Evolutionary conservation across 2,888 invertebrate species (phyloP).

Genomic region (Tetragonula carbonaria): DNA sequence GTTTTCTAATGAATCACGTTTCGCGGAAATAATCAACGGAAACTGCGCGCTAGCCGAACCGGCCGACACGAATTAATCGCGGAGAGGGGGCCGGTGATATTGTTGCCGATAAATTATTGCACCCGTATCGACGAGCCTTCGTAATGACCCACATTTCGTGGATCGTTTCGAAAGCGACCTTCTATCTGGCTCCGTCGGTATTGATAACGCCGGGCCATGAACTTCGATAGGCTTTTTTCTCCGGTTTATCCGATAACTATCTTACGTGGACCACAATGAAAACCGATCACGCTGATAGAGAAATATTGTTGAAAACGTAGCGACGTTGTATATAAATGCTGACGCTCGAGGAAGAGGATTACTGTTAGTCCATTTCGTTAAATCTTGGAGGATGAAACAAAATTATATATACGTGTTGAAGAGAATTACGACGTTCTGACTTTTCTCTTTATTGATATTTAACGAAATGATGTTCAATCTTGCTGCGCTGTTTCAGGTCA

Average conservation of each 20-base stretch:
- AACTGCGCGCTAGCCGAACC: slow-evolving; percentile 28
- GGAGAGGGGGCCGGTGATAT: slow-evolving; percentile 54
- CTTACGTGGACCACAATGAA: slow-evolving; percentile 33
- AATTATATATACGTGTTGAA: neutral
- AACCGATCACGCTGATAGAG: slow-evolving; percentile 30
- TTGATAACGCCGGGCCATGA: slow-evolving; percentile 36
- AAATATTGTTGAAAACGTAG: slow-evolving; percentile 12
- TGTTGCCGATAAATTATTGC: slow-evolving; percentile 69
- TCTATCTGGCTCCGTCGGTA: slow-evolving; percentile 1
- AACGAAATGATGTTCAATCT: no score
- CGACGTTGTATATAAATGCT: neutral
- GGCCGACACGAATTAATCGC: slow-evolving; percentile 63
- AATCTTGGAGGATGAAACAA: neutral
- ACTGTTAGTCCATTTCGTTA: neutral
- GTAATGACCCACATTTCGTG: slow-evolving; percentile 62
- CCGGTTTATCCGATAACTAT: slow-evolving; percentile 44
- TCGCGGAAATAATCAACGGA: slow-evolving; percentile 61
- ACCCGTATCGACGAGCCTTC: slow-evolving; percentile 58
- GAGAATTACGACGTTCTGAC: neutral
- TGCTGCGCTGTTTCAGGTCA: no score
- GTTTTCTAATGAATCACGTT: slow-evolving; percentile 62
- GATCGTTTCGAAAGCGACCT: slow-evolving; percentile 29
- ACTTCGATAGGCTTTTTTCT: slow-evolving; percentile 35
- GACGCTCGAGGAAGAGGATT: no score
- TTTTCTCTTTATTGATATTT: neutral